Evolutionary conservation across 2,888 invertebrate species (phyloP).

Genomic region (Cataglyphis rosenhaueri): DNA sequence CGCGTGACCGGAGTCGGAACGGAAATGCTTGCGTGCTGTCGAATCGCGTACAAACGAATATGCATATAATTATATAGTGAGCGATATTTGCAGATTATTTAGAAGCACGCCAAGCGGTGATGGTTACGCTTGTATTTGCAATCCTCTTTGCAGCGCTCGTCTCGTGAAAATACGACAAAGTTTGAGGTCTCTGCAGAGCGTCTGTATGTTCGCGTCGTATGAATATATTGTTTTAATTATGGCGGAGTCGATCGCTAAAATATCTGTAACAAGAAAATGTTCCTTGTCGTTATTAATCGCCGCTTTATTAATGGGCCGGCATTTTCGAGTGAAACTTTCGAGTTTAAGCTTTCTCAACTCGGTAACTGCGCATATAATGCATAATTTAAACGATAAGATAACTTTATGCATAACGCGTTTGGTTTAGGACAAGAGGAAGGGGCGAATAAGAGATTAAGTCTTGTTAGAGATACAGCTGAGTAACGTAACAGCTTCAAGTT

Average conservation of each 20-base stretch:
- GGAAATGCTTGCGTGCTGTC: constrained; percentile 43
- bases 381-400: constrained; percentile 32
- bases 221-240: background rate
- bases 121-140: constrained; percentile 24
- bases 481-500: background rate
- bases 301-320: constrained; percentile 5
- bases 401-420: constrained; percentile 38
- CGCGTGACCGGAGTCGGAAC: constrained; percentile 39
- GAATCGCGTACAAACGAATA: constrained; percentile 30
- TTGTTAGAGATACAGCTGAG: background rate
- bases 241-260: background rate
- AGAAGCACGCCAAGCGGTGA: constrained; percentile 27
- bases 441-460: background rate
- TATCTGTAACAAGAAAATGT: background rate
- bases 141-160: background rate
- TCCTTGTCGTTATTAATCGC: background rate
- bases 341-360: constrained; percentile 16
- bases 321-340: constrained; percentile 20
- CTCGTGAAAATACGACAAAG: background rate
- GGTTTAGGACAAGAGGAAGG: background rate
- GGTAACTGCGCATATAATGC: constrained; percentile 18
- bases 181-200: background rate
- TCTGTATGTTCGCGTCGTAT: background rate
- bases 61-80: constrained; percentile 41
- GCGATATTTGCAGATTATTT: constrained; percentile 21